These are phyloP conservation scores for Tenualosa ilisha DNA, from an alignment of 2,797 vertebrate species.

Conservation along the genomic window DNA sequence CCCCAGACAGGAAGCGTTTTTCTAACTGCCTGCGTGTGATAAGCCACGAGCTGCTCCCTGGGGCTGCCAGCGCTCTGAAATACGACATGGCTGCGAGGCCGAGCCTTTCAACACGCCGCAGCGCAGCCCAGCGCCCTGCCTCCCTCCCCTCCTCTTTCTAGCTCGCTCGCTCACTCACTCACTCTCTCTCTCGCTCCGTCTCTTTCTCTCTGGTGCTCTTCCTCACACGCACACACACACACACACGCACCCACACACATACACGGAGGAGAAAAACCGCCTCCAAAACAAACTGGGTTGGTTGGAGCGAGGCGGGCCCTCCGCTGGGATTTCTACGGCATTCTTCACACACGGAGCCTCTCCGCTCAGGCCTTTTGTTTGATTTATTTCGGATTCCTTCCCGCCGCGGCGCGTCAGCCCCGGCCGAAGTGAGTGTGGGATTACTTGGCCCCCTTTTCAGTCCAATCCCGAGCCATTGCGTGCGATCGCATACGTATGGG, in stretches of 20 bases:
- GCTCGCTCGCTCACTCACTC: neutral
- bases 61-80: constrained; percentile 52
- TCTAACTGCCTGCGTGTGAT: constrained; percentile 77
- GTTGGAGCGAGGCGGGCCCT: constrained; percentile 25
- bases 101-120: constrained; percentile 55
- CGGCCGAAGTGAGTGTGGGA: neutral
- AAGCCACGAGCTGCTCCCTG: constrained; percentile 78
- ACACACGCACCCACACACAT: constrained; percentile 32
- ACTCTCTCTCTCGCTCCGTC: neutral
- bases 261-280: constrained; percentile 20
- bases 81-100: constrained; percentile 65
- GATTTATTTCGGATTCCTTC: constrained; percentile 50
- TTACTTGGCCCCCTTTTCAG: neutral
- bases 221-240: neutral
- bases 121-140: constrained; percentile 26
- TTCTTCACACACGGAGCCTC: constrained; percentile 32
- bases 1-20: constrained; percentile 72
- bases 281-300: constrained; percentile 25
- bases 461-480: neutral
- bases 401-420: neutral
- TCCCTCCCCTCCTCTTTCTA: neutral
- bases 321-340: constrained; percentile 16
- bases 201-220: neutral
- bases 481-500: neutral
- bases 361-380: constrained; percentile 33